These are phyloP conservation scores for Caerostris extrusa DNA, from an alignment of 1,140 invertebrate genomes.

Conservation along the genomic window DNA sequence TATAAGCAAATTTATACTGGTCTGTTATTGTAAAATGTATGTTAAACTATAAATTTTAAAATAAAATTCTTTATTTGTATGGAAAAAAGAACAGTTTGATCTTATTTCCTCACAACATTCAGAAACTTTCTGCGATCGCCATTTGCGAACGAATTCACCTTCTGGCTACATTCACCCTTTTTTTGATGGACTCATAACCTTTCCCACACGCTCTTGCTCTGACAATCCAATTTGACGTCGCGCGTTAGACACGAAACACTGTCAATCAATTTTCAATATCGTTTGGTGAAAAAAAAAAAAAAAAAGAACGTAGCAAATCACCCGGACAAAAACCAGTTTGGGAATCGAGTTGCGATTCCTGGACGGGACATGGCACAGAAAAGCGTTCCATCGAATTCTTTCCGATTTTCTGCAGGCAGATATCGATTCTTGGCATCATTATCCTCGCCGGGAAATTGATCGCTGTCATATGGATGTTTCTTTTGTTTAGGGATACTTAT, in stretches of 20 bases:
- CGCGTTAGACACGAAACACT: background rate
- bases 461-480: slow-evolving; percentile 5
- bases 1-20: no score
- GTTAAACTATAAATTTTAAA: no score
- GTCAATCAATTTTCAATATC: background rate
- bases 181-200: no score
- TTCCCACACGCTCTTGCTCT: background rate
- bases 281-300: background rate
- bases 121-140: no score
- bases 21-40: no score
- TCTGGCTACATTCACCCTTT: no score
- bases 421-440: slow-evolving; percentile 10
- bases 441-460: slow-evolving; percentile 19
- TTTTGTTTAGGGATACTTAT: slow-evolving; percentile 14
- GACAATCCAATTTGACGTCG: background rate
- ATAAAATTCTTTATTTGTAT: no score
- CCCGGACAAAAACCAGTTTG: slow-evolving; percentile 5
- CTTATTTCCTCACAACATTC: no score
- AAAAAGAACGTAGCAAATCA: background rate
- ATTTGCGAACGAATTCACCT: no score
- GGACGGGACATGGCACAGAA: background rate
- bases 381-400: slow-evolving; percentile 11
- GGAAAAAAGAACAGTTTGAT: no score
- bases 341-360: background rate
- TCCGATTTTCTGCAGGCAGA: background rate